Conservation (phyloP, 2,888 invertebrate species). For the Pachydiplax longipennis region DNA sequence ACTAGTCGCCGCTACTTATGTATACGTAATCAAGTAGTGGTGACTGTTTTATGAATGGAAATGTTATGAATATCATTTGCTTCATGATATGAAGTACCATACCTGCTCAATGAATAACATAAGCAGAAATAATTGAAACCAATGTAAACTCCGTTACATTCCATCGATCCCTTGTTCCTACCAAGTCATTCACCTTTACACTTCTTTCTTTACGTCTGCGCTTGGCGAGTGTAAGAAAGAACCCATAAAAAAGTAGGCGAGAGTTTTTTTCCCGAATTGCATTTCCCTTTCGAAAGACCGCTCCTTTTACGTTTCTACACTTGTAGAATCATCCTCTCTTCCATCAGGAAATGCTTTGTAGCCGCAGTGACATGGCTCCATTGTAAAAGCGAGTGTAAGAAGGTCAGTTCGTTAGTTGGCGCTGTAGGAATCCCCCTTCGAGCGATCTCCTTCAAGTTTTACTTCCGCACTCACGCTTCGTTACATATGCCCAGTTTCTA, state of each 20-base stretch:
- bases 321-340: conserved; percentile 7
- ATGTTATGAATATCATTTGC: no score
- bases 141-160: no score
- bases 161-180: background rate
- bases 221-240: background rate
- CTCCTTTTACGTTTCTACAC: background rate
- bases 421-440: background rate
- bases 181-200: background rate
- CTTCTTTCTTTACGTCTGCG: background rate
- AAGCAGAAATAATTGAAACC: no score
- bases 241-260: background rate
- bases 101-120: no score
- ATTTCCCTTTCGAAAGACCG: background rate
- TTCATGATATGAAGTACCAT: no score
- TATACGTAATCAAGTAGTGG: no score
- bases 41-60: no score
- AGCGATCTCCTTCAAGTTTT: background rate
- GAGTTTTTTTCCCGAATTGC: background rate
- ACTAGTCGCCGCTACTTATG: no score
- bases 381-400: no score
- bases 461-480: background rate
- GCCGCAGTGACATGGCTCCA: background rate
- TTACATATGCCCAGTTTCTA: background rate
- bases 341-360: background rate
- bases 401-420: background rate